Evolutionary conservation across 2,113 vertebrate species (phyloP).

Genomic region (Antennarius striatus): DNA sequence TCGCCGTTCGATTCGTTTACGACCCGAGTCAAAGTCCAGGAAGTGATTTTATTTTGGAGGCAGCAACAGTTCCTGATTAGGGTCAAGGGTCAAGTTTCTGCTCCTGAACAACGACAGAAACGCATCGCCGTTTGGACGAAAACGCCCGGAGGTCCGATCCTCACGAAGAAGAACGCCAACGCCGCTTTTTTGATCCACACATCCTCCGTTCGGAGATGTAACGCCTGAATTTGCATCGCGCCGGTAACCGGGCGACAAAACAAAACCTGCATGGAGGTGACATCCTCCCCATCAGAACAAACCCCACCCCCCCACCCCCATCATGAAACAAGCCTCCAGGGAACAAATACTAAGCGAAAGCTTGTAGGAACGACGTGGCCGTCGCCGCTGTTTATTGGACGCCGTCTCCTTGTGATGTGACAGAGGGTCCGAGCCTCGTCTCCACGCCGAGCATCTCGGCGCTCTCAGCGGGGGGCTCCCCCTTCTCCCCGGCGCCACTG

Average conservation of each 20-base stretch:
- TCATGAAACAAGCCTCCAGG: conserved; percentile 60
- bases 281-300: conserved; percentile 52
- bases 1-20: conserved; percentile 44
- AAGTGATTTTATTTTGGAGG: too few species aligned
- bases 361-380: conserved; percentile 66
- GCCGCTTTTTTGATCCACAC: too few species aligned
- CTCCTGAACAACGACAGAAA: too few species aligned
- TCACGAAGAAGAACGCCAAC: too few species aligned
- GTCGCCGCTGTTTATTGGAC: conserved; percentile 66
- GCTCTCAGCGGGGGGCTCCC: conserved; percentile 72
- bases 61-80: too few species aligned
- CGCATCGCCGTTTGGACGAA: too few species aligned
- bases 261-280: conserved; percentile 42
- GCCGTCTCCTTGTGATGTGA: conserved; percentile 76
- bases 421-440: conserved; percentile 68
- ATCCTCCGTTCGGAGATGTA: conserved; percentile 22
- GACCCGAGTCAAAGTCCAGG: conserved; percentile 14
- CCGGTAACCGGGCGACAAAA: conserved; percentile 46
- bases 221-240: conserved; percentile 36
- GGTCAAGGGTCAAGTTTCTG: too few species aligned
- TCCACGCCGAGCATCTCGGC: conserved; percentile 53
- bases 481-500: conserved; percentile 59
- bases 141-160: too few species aligned
- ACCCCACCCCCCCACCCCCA: conserved; percentile 17
- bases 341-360: conserved; percentile 67